Conservation (phyloP, 2,888 invertebrate genomes). For the Theodoxus fluviatilis region DNA sequence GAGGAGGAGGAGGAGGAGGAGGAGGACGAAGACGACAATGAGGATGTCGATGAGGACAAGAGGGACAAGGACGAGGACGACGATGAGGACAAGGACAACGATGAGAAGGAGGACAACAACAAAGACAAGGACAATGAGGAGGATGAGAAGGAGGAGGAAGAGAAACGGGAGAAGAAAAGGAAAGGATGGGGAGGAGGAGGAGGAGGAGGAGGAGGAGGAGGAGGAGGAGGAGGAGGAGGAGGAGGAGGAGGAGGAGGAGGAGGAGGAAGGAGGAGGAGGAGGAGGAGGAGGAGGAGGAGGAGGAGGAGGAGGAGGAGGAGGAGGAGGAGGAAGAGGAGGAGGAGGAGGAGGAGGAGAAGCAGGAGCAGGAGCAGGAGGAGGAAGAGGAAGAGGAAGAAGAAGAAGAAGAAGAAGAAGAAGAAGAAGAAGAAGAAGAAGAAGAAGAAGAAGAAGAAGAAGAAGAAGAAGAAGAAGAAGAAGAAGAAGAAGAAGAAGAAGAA, state of each 20-base stretch:
- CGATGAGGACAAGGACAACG: not conserved
- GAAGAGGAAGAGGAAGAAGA: not conserved
- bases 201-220: too few species aligned
- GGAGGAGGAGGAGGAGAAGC: not conserved
- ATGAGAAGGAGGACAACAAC: not conserved
- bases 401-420: not conserved
- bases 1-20: not conserved
- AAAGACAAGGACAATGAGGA: not conserved
- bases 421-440: not conserved
- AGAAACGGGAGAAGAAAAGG: too few species aligned
- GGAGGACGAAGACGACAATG: not conserved
- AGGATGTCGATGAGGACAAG: not conserved
- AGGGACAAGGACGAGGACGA: not conserved
- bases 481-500: not conserved
- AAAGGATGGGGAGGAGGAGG: constrained; percentile 10
- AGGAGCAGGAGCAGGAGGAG: not conserved
- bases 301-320: not conserved
- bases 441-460: not conserved
- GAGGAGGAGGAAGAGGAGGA: constrained; percentile 5
- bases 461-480: not conserved
- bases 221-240: too few species aligned
- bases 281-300: not conserved
- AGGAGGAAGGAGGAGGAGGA: not conserved
- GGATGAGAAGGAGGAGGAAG: constrained; percentile 9
- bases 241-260: constrained; percentile 1